phyloP scores from a whole-genome alignment of 1,140 invertebrate species.

The Orius laevigatus region DNA sequence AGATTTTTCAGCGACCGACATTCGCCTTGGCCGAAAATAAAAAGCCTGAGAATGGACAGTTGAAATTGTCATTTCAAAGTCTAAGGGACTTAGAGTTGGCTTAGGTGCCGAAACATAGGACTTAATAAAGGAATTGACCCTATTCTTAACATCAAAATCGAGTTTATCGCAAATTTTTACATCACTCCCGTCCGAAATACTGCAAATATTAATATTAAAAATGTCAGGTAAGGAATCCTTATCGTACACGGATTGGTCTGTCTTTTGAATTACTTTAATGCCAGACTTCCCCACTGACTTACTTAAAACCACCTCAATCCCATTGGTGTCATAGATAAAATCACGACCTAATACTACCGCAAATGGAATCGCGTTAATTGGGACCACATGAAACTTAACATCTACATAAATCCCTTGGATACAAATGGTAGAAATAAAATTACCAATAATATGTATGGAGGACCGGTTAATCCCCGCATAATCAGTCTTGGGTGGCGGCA shows the following conservation, averaged over 20 bases:
- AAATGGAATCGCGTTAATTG: not conserved
- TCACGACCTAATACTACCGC: not conserved
- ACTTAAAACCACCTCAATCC: too few relatives aligned
- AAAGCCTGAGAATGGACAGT: not conserved
- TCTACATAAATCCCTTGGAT: not conserved
- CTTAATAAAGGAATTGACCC: not conserved
- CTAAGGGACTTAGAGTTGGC: not conserved
- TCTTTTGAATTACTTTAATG: too few relatives aligned
- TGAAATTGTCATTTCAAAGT: slow-evolving; percentile 2
- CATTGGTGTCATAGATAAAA: not conserved
- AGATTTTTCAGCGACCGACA: not conserved
- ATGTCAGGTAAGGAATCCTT: too few relatives aligned
- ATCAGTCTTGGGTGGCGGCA: too few relatives aligned
- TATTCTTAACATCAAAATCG: not conserved
- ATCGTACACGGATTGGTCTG: too few relatives aligned
- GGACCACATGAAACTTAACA: slow-evolving; percentile 1
- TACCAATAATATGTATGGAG: not conserved
- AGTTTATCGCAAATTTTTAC: not conserved
- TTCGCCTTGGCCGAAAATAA: slow-evolving; percentile 1
- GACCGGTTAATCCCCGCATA: not conserved
- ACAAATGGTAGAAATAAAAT: not conserved
- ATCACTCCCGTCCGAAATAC: not conserved
- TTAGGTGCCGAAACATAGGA: not conserved
- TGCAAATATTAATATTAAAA: too few relatives aligned
- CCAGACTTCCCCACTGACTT: too few relatives aligned